A percentile compares a stretch with the other conserved stretches of the same genome.
These are phyloP conservation scores for Solea solea DNA, from an alignment of 2,113 vertebrate species.

Conservation along the genomic window DNA sequence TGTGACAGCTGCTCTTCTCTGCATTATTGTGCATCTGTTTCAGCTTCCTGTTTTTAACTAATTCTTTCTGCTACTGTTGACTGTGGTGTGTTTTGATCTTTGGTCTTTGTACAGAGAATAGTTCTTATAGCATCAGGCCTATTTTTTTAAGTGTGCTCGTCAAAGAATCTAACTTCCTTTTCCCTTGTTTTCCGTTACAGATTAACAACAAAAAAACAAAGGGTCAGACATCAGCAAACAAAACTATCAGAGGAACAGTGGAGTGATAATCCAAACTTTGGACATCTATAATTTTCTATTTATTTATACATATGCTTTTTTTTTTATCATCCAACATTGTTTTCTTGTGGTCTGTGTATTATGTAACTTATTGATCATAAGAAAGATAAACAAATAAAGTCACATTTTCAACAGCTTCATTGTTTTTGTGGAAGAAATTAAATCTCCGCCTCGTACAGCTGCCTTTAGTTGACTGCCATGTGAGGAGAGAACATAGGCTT, in stretches of 20 bases:
- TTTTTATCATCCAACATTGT: neutral
- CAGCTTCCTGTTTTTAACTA: too few species aligned
- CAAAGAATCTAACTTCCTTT: neutral
- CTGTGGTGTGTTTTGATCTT: too few species aligned
- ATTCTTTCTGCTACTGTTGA: too few species aligned
- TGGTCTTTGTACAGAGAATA: too few species aligned
- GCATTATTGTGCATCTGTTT: too few species aligned
- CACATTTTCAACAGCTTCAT: neutral
- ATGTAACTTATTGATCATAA: neutral
- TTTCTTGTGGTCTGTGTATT: neutral
- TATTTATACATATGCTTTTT: conserved; percentile 6
- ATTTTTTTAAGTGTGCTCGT: neutral
- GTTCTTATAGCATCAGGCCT: too few species aligned
- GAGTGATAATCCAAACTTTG: neutral
- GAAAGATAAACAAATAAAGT: conserved; percentile 3
- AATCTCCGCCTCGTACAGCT: too few species aligned
- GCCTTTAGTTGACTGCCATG: too few species aligned
- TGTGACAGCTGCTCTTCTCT: too few species aligned
- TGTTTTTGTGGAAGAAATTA: too few species aligned
- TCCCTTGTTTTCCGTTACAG: conserved; percentile 29
- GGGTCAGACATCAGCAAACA: neutral
- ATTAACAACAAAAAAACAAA: conserved; percentile 16
- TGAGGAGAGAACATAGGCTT: conserved; percentile 19
- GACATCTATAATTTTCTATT: neutral
- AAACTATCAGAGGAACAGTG: neutral